Percentiles rank a stretch among this genome's conserved stretches.
Conservation (phyloP, 2,888 invertebrate genomes). For the Drosophila picticornis region DNA sequence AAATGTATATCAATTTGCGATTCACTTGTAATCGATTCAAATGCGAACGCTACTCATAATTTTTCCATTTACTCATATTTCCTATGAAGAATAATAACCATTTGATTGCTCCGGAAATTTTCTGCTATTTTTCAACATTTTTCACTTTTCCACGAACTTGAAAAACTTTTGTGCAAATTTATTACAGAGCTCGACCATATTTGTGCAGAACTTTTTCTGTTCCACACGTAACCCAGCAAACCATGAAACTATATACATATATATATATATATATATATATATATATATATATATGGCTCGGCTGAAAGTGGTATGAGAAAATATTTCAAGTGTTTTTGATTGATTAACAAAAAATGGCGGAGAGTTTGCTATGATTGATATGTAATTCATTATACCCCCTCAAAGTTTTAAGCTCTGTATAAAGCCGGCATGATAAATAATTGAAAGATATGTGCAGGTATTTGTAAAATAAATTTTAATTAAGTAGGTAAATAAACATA, state of each 20-base stretch:
- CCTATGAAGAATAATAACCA: conserved; percentile 23
- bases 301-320: conserved; percentile 7
- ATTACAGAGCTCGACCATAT: conserved; percentile 19
- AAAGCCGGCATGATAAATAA: background rate
- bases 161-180: conserved; percentile 32
- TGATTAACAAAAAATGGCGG: conserved; percentile 46
- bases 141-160: conserved; percentile 40
- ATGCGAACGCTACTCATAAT: background rate
- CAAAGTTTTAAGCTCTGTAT: background rate
- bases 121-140: conserved; percentile 17
- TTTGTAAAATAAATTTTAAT: background rate
- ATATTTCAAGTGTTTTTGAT: conserved; percentile 48
- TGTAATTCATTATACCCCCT: conserved; percentile 6
- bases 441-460: background rate
- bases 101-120: conserved; percentile 28
- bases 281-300: conserved; percentile 2
- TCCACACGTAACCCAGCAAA: conserved; percentile 44
- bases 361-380: conserved; percentile 5
- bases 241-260: background rate
- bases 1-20: conserved; percentile 12
- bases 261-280: background rate
- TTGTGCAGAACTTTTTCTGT: conserved; percentile 34
- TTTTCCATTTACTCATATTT: conserved; percentile 23
- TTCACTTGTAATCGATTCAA: conserved; percentile 24
- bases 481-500: background rate